A percentile compares a stretch with the other conserved stretches of the same genome.
phyloP scores from a whole-genome alignment of 2,888 invertebrate genomes.

The Cataglyphis cursor region DNA sequence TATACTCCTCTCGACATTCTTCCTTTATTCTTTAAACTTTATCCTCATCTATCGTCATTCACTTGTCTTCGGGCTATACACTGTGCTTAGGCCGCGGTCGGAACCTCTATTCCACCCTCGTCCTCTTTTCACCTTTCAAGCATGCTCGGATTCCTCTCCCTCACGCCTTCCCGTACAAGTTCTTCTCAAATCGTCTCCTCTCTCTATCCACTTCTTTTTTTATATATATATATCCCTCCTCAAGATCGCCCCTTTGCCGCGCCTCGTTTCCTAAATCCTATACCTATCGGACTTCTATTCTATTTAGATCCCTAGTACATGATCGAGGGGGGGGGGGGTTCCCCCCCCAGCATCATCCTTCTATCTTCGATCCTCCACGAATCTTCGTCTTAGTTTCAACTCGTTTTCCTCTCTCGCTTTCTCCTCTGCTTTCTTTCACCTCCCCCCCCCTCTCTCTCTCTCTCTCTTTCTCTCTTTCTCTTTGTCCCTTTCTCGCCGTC shows the following conservation, averaged over 20 bases:
- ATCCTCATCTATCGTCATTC: constrained; percentile 39
- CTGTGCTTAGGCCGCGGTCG: not conserved
- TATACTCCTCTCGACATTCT: not conserved
- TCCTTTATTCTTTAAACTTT: constrained; percentile 6
- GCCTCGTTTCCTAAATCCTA: constrained; percentile 65
- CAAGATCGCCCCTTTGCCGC: constrained; percentile 46
- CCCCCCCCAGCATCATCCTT: constrained; percentile 3
- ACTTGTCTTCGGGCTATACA: not conserved
- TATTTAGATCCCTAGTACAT: constrained; percentile 29
- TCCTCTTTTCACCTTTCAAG: not conserved
- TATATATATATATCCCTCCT: constrained; percentile 18
- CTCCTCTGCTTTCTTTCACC: constrained; percentile 17
- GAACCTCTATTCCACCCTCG: not conserved
- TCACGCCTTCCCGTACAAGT: not conserved
- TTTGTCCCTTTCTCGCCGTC: constrained; percentile 48
- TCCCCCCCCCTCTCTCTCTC: constrained; percentile 58
- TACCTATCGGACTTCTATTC: constrained; percentile 30
- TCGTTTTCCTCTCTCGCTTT: constrained; percentile 44
- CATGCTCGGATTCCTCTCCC: not conserved
- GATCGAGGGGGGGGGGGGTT: constrained; percentile 26
- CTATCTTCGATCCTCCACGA: constrained; percentile 54
- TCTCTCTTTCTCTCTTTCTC: constrained; percentile 41
- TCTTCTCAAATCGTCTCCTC: constrained; percentile 5
- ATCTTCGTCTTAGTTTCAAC: constrained; percentile 36
- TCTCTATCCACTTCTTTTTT: constrained; percentile 48